Conservation (phyloP, 2,797 vertebrate genomes). For the Carduelis carduelis region DNA sequence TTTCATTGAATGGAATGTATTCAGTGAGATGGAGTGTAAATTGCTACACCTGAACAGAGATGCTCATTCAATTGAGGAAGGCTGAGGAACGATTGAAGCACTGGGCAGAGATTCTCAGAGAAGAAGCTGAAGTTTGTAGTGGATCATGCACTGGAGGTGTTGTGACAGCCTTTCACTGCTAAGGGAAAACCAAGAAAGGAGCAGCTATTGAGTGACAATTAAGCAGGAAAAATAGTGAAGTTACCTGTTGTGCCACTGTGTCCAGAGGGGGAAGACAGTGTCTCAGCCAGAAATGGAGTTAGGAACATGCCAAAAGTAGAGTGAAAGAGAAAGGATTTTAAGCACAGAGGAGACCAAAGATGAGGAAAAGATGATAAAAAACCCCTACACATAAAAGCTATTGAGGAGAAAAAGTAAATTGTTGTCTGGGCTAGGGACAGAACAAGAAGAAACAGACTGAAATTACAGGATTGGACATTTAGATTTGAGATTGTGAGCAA, state of each 20-base stretch:
- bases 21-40: not conserved
- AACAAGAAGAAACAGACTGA: not conserved
- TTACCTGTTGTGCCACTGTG: not conserved
- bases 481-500: not conserved
- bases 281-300: not conserved
- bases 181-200: not conserved
- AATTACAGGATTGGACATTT: not conserved
- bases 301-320: not conserved
- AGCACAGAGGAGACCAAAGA: not conserved
- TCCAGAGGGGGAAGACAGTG: not conserved
- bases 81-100: not conserved
- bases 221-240: not conserved
- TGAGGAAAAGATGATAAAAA: not conserved
- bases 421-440: not conserved
- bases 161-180: not conserved
- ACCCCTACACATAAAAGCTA: fast-evolving
- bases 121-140: not conserved
- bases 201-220: not conserved
- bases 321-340: not conserved
- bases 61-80: not conserved
- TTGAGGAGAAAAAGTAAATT: not conserved
- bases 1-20: not conserved
- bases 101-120: not conserved
- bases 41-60: not conserved
- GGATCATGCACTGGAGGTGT: not conserved